Base-by-base conservation (phyloP, 2,797 vertebrate genomes). In the Chromobotia macracanthus region DNA sequence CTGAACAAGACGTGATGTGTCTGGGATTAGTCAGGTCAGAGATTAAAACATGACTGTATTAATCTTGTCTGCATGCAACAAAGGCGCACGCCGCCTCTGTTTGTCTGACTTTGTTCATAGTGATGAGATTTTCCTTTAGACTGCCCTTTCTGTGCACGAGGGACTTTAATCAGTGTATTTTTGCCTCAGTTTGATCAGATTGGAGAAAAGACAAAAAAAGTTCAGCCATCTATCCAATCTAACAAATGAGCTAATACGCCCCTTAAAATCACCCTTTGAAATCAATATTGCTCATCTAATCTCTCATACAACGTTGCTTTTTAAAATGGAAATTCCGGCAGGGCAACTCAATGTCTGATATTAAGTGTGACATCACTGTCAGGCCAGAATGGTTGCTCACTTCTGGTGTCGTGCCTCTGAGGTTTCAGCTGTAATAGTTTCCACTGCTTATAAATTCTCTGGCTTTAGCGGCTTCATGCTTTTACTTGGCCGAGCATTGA, bases 311-410 rank as follows among this genome's bases (percentile, higher is more conserved):
- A 80, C 69, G 72, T 77, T 74, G 51, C 51, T 84, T 77, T 84
- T 70, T 77, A 80, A 82, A 80, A 82, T 48, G 67, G 70, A 61
- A 46, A 76, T 69, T 75, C 51, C 31, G 55, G 51, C 31, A 38
- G 12, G 15, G 25, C 69, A 69, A 77, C 55, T 61, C 44, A 63
- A 64, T 16, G 48, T 68, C 76, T 71, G 65, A 76, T 74, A 82
- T 81, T 73, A 79, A 76, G 75, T 81, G 73, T 69, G 80, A 80
- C 80, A 77, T 83, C 76, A 85, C 60, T 63, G 76, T 68, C 77
- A 80, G 77, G 56, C 46, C 72, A 74, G 68, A 55, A 63, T 68
- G 56, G 69, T 72, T 83, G 81, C 77, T 81, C 76, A 74, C 72
- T 76, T 73, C 25, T 64, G 35, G 50, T 72, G 53, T 72, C 70